Percentiles rank a stretch among this genome's conserved stretches.
Conservation (phyloP, 2,113 vertebrate genomes). For the Riparia riparia region DNA sequence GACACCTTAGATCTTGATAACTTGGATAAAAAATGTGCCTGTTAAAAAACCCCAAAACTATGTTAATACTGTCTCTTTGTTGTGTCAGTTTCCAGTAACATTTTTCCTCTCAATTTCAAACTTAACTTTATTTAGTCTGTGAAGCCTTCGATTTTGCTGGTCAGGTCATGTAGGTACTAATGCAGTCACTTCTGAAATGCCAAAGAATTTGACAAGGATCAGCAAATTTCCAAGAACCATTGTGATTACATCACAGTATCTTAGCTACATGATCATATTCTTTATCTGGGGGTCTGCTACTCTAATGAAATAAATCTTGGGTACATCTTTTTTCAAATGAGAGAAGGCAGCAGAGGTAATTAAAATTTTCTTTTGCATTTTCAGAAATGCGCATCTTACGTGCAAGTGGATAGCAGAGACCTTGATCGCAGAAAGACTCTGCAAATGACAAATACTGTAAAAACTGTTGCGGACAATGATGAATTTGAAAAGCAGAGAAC, state of each 20-base stretch:
- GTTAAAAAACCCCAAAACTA: rapidly evolving
- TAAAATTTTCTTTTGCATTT: conserved; percentile 14
- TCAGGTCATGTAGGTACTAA: background rate
- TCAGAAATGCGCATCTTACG: conserved; percentile 86
- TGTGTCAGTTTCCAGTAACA: background rate
- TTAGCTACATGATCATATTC: background rate
- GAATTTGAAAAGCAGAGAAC: conserved; percentile 97
- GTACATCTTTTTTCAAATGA: background rate
- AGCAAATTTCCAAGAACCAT: background rate
- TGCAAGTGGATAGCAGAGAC: conserved; percentile 88
- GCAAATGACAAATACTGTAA: conserved; percentile 80
- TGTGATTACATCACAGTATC: rapidly evolving
- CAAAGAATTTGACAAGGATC: background rate
- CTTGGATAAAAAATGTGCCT: background rate
- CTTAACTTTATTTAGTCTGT: background rate
- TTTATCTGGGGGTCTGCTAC: background rate
- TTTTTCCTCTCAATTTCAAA: background rate
- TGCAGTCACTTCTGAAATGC: background rate
- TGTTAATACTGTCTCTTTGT: background rate
- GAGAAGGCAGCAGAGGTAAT: background rate
- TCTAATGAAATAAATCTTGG: background rate
- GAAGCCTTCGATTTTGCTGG: background rate
- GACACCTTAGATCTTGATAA: background rate
- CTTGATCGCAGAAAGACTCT: conserved; percentile 94
- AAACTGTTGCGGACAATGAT: conserved; percentile 86